These are phyloP conservation scores for Metopolophium dirhodum DNA, from an alignment of 1,140 invertebrate species.

Conservation along the genomic window DNA sequence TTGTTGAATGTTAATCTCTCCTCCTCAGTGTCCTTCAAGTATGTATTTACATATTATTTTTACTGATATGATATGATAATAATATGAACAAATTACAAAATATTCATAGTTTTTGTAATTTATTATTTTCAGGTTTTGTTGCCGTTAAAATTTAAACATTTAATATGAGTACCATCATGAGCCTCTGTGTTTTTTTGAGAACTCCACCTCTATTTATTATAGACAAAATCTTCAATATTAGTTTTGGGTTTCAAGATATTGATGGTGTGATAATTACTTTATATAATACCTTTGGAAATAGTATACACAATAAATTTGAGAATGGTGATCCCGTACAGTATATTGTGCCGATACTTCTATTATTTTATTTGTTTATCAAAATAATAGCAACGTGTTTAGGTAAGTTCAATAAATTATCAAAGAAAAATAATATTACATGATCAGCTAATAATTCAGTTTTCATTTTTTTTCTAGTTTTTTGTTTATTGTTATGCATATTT, in stretches of 20 bases:
- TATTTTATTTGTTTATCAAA: constrained; percentile 64
- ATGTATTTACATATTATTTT: background rate
- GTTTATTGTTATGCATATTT: constrained; percentile 79
- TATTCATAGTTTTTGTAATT: background rate
- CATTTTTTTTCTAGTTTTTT: constrained; percentile 74
- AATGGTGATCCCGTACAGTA: constrained; percentile 60
- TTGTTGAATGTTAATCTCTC: background rate
- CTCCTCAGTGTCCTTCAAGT: background rate
- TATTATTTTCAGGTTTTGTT: constrained; percentile 6
- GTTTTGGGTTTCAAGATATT: constrained; percentile 52
- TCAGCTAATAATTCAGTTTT: background rate
- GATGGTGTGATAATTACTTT: background rate
- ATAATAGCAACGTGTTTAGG: constrained; percentile 69
- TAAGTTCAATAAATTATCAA: constrained; percentile 62
- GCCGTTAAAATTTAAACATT: background rate
- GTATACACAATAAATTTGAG: background rate
- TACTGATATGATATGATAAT: background rate
- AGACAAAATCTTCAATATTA: constrained; percentile 58
- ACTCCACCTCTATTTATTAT: constrained; percentile 58
- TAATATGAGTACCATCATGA: background rate
- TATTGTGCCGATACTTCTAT: constrained; percentile 65
- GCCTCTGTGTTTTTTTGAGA: constrained; percentile 38
- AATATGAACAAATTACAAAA: background rate
- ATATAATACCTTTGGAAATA: background rate
- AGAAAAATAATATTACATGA: no score